Base-by-base conservation (phyloP, 1,140 invertebrate species). In the Agrypnia vestita region DNA sequence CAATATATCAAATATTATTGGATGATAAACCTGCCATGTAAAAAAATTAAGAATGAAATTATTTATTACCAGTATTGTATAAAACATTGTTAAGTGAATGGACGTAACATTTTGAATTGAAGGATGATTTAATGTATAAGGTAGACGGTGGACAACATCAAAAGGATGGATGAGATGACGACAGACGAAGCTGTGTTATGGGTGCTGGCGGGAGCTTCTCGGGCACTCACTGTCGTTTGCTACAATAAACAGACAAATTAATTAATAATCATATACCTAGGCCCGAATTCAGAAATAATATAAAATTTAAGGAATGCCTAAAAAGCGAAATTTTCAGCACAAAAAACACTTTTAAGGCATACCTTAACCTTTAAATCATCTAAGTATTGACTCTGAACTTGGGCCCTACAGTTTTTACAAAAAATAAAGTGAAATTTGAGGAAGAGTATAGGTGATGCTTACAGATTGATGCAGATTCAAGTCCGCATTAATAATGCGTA, bases 1-100 rank as follows among this genome's bases (percentile, higher is more conserved):
- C 25, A 6, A 6, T 6, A 35, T 1, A 35, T 35, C 6, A 35
- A 35, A 35, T 35, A 6, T 35, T 3, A 35, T 35, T 35, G 3
- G n/a, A 51, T 3, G 11, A 15, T 51, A 13, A 51, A 51, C 49
- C 49, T 35, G 25, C 49, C 3, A 51, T 12, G 8, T 10, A 56
- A 56, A 56, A 56, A n/a, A 56, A 15, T 56, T n/a, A 15, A 56
- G n/a, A 1, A 56, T 17, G 53, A 15, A 56, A 17, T 56, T 56
- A 56, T 56, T 56, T 56, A n/a, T 56, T 4, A 56, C n/a, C n/a
- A 17, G 17, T 10, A 56, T 56, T 17, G 17, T 56, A 56, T 17
- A 56, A 56, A 56, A 15, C n/a, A 56, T 56, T 56, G 53, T 17
- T 56, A 56, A 56, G 6, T 56, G 11, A 56, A 56, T 56, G 53